Evolutionary conservation across 2,888 invertebrate genomes (phyloP), one percentile per base, ranked within the genome.

Genomic region (Drosophila setosimentum): DNA sequence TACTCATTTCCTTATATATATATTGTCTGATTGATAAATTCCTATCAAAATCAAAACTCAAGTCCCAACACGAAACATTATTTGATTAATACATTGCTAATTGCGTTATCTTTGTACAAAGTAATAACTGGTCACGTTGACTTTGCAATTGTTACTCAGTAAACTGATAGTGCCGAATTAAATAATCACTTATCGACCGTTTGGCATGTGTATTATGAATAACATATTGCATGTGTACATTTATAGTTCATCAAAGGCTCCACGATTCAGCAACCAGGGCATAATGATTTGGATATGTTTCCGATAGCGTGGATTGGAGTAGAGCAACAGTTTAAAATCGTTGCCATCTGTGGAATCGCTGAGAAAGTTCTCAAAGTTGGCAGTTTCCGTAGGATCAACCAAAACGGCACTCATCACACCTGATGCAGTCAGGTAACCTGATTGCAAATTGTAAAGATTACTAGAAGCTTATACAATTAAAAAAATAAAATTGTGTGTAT

Each of bases 211-310:
- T 21, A 6, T 24, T 33, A 37, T 24, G 27, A 45, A 30, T 18
- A n/a, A 4, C 5, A 37, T 48, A 13, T 32, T 35, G 1, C 5
- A 53, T 16, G 11, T 6, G 18, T 16, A 55, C 10, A 21, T 27
- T 71, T 61, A 76, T n/a, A 79, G 13, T 16, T 37, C 63, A 3
- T 75, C 69, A 27, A 80, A 32, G 8, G 59, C 76, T 3, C 92
- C 92, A 16, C 88, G 85, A 54, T 91, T 83, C 8, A 91, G 72
- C 24, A 93, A 33, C 91, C 92, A 93, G 0, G 92, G 92, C 4
- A 93, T 24, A 0, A 92, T 24, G 0, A 63, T 49, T 61, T 89
- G 80, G 37, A 91, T 82, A 53, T 92, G 91, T 55, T 82, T 83
- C 0, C 77, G 67, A 71, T 90, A 93, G 27, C 92, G 67, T 0